A percentile compares a stretch with the other conserved stretches of the same genome.
Evolutionary conservation across 2,113 vertebrate genomes (phyloP).

Genomic region (Tichodroma muraria): DNA sequence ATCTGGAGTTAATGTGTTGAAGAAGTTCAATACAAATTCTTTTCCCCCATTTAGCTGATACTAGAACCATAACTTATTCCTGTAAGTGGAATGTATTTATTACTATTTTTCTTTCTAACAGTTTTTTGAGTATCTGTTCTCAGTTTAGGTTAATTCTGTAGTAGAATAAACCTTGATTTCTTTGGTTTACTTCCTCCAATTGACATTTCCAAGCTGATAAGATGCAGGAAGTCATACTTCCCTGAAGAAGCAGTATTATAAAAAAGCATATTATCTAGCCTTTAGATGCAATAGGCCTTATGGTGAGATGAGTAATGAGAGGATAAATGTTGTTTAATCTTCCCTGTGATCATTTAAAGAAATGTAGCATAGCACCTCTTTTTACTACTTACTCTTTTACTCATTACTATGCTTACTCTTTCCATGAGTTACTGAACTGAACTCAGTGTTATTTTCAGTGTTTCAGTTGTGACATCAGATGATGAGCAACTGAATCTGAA

Average conservation of each 20-base stretch:
- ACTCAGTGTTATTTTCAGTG: neutral
- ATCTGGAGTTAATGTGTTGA: neutral
- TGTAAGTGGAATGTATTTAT: neutral
- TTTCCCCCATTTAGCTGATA: neutral
- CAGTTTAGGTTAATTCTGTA: neutral
- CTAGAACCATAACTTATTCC: neutral
- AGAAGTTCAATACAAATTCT: neutral
- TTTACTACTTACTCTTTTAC: too few species aligned
- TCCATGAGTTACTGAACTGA: neutral
- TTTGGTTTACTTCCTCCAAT: neutral
- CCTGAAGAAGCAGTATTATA: neutral
- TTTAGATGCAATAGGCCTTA: conserved; percentile 1
- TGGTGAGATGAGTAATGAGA: neutral
- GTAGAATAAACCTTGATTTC: neutral
- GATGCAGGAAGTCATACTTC: neutral
- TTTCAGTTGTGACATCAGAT: neutral
- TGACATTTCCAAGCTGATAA: neutral
- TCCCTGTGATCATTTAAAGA: neutral
- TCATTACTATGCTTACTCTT: neutral
- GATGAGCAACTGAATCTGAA: neutral
- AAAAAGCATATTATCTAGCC: neutral
- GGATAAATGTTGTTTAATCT: neutral
- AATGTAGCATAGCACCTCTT: neutral
- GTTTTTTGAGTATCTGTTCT: neutral
- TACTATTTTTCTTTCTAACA: neutral